Evolutionary conservation across 2,888 invertebrate genomes (phyloP).

Genomic region (Rotaria socialis): DNA sequence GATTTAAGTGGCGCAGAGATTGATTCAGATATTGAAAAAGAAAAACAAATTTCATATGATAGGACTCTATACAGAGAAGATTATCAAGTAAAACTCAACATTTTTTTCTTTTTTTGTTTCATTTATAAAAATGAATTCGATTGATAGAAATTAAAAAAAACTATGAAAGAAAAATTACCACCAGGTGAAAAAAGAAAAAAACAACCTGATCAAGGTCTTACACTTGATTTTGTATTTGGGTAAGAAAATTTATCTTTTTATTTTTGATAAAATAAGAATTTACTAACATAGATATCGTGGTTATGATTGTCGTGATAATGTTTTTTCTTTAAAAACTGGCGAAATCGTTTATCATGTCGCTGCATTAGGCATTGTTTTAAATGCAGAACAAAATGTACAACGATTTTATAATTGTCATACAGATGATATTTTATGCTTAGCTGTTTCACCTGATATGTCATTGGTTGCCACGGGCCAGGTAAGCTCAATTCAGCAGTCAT

Average conservation of each 20-base stretch:
- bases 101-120: too few species aligned
- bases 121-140: too few species aligned
- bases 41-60: conserved; percentile 57
- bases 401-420: conserved; percentile 60
- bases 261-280: background rate
- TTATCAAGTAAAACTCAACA: conserved; percentile 45
- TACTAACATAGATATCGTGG: conserved; percentile 57
- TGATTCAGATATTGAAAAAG: conserved; percentile 59
- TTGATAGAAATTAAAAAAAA: conserved; percentile 31
- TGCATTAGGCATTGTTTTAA: conserved; percentile 58
- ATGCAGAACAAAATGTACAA: conserved; percentile 55
- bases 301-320: conserved; percentile 61
- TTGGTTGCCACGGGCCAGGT: conserved; percentile 61
- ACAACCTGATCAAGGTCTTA: conserved; percentile 56
- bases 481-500: background rate
- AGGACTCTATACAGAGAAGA: conserved; percentile 56
- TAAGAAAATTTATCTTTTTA: conserved; percentile 48
- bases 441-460: conserved; percentile 60
- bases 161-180: conserved; percentile 48
- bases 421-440: conserved; percentile 61
- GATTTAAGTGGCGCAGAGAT: conserved; percentile 57
- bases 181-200: conserved; percentile 51
- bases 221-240: conserved; percentile 58
- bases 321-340: conserved; percentile 57
- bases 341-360: conserved; percentile 61